These are phyloP conservation scores for Nasonia oneida DNA, from an alignment of 2,888 invertebrate species.

Conservation along the genomic window DNA sequence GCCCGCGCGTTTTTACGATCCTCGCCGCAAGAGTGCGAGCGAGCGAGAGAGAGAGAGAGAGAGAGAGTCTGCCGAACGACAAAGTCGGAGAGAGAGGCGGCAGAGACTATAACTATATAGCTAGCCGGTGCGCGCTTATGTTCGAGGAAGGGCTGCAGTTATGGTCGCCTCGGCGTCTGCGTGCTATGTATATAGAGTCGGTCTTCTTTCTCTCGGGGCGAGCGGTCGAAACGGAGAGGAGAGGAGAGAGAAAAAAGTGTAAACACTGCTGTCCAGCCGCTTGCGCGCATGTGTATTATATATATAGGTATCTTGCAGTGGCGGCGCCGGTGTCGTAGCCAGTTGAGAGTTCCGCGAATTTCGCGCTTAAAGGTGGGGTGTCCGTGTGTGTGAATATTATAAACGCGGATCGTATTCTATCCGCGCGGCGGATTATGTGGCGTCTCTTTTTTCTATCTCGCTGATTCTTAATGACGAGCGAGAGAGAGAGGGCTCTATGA, in stretches of 20 bases:
- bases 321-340: not conserved
- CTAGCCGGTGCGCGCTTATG: not conserved
- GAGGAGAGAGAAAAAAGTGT: conserved; percentile 40
- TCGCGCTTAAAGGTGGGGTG: conserved; percentile 27
- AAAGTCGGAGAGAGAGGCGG: conserved; percentile 38
- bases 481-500: not conserved
- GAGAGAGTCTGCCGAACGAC: conserved; percentile 38
- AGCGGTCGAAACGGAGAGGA: conserved; percentile 16
- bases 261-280: conserved; percentile 20
- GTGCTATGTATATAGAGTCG: not conserved
- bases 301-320: not conserved
- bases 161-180: conserved; percentile 45
- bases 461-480: not conserved
- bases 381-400: not conserved
- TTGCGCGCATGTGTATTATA: not conserved
- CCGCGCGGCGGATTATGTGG: conserved; percentile 5
- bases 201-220: not conserved
- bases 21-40: conserved; percentile 21
- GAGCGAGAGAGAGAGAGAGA: conserved; percentile 44
- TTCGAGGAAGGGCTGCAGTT: conserved; percentile 52
- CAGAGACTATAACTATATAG: not conserved
- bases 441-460: conserved; percentile 1
- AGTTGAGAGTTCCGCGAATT: conserved; percentile 36
- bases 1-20: conserved; percentile 60
- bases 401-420: not conserved